Conservation (phyloP, 2,797 vertebrate genomes). For the Euphonia xanthogaster region DNA sequence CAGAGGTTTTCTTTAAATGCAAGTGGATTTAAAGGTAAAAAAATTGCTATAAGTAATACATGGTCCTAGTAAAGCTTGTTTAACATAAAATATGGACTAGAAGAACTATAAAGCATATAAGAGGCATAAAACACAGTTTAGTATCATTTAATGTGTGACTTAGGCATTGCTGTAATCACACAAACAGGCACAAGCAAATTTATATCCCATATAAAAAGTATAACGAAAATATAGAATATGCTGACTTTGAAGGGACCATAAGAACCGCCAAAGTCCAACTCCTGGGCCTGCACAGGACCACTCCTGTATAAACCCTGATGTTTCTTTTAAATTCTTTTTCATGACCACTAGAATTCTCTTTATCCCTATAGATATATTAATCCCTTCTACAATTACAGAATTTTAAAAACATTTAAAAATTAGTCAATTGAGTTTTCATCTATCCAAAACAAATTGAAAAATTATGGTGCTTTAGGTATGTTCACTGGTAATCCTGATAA, state of each 20-base stretch:
- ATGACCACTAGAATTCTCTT: neutral
- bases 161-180: neutral
- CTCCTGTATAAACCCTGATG: neutral
- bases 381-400: neutral
- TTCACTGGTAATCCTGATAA: neutral
- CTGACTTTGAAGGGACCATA: neutral
- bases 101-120: neutral
- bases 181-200: neutral
- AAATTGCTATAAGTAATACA: neutral
- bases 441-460: neutral
- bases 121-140: neutral
- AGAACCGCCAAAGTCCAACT: neutral
- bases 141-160: neutral
- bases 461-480: fast-evolving
- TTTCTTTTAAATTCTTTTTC: neutral
- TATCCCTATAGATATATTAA: neutral
- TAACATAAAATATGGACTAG: neutral
- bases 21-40: neutral
- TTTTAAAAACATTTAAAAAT: neutral
- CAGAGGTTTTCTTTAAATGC: neutral
- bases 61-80: neutral
- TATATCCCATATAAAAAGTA: neutral
- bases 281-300: neutral
- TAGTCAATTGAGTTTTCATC: neutral
- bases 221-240: neutral